A percentile compares a stretch with the other conserved stretches of the same genome.
These are phyloP conservation scores for Papilio dardanus DNA, from an alignment of 1,140 invertebrate species.

Conservation along the genomic window DNA sequence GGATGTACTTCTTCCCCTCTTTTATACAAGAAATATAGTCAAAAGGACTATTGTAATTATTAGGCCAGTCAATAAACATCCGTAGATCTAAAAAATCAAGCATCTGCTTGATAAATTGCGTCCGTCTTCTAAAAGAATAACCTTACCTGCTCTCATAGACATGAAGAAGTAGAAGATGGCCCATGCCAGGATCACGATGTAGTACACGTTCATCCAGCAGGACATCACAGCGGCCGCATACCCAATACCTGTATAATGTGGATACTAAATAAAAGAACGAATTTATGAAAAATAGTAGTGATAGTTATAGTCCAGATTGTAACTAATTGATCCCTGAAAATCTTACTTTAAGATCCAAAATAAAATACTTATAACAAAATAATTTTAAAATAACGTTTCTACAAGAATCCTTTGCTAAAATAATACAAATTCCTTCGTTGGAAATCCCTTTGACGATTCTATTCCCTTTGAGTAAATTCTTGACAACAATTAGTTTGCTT, in stretches of 20 bases:
- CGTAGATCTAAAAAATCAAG: too few relatives aligned
- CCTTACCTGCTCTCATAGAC: constrained; percentile 90
- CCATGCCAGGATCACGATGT: constrained; percentile 99
- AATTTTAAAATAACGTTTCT: neutral
- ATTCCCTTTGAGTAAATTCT: neutral
- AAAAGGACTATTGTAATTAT: too few relatives aligned
- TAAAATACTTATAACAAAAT: neutral
- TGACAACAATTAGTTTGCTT: neutral
- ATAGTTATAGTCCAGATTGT: too few relatives aligned
- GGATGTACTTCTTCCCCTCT: too few relatives aligned
- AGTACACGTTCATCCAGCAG: constrained; percentile 99
- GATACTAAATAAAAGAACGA: neutral
- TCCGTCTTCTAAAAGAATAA: neutral
- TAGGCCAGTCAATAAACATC: too few relatives aligned
- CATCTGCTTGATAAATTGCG: constrained; percentile 40
- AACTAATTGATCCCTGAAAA: too few relatives aligned
- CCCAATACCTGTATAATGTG: constrained; percentile 92
- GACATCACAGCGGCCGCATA: constrained; percentile 99
- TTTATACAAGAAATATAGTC: too few relatives aligned
- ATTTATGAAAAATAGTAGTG: too few relatives aligned
- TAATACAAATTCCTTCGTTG: neutral
- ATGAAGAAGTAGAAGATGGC: constrained; percentile 98
- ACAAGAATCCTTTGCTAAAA: neutral
- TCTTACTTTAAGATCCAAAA: too few relatives aligned
- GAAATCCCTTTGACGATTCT: neutral